Base-by-base conservation (phyloP, 2,113 vertebrate species). In the Rallus limicola region DNA sequence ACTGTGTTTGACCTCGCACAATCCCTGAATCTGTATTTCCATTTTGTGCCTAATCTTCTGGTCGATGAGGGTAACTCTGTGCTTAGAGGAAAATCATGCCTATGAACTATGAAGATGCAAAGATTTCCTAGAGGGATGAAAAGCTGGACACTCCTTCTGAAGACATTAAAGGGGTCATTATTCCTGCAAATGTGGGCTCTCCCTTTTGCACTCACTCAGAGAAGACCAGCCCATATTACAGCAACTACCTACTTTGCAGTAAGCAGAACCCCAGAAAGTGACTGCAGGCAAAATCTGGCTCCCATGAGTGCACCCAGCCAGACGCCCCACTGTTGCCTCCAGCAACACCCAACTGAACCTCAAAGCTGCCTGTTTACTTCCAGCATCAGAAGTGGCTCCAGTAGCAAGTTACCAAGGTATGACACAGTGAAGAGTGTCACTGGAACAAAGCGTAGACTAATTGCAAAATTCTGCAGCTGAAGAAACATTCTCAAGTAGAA, bases 1-100 rank as follows among this genome's bases (percentile, higher is more conserved):
- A 84, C 90, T 82, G 31, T 88, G 94, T 89, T 70, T 91, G 90
- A 94, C 92, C 77, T 69, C 60, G 64, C 62, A 82, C 74, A 95
- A 93, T 83, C 86, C 77, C n/a, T 82, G 82, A 94, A 86, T 78
- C 65, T 46, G 62, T 34, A 40, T 86, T 86, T 94, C 77, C 95
- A 96, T 95, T 95, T 93, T 77, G 74, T 63, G 74, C 64, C 72
- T 94, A 87, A 95, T 96, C 93, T 96, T 86, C 80, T 93, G 86
- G 90, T 94, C 93, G 95, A 88, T 76, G 69, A 76, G 62, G 83
- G 79, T 68, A 88, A 90, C 81, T 71, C 92, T 29, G 64, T 75
- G 93, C 92, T 95, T 91, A 93, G 25, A 93, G 78, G 63, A 96
- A 93, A 82, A 91, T 65, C 91, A 76, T 0, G 0, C 16, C 89